Conservation (phyloP, 2,797 vertebrate genomes). For the Tauraco hartlaubi region DNA sequence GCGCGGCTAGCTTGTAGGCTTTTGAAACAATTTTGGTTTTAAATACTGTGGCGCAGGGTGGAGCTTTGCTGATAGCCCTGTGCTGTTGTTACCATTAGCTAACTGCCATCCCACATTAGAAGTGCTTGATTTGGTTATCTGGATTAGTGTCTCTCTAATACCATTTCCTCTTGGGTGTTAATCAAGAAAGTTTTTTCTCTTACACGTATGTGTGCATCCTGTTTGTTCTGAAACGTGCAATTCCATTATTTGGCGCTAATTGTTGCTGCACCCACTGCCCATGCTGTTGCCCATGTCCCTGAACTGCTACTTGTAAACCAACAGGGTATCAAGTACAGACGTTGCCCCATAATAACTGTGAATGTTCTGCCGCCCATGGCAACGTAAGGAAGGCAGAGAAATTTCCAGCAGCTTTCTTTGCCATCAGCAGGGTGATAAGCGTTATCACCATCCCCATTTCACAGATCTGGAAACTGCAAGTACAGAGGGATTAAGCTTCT, state of each 20-base stretch:
- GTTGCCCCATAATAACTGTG: neutral
- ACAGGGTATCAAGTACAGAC: neutral
- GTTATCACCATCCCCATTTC: neutral
- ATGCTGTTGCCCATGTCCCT: neutral
- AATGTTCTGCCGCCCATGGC: neutral
- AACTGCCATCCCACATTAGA: neutral
- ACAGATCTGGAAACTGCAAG: neutral
- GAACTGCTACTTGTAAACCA: neutral
- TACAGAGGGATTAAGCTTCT: slow-evolving; percentile 11
- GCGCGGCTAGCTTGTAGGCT: neutral
- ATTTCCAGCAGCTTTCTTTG: neutral
- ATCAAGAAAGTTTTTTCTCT: neutral
- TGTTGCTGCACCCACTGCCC: neutral
- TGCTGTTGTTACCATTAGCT: neutral
- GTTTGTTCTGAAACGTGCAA: neutral
- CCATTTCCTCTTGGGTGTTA: slow-evolving; percentile 8
- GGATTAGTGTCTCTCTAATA: neutral
- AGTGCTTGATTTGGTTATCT: neutral
- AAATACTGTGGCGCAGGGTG: neutral
- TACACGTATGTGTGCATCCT: neutral
- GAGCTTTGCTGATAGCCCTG: neutral
- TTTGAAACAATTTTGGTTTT: neutral
- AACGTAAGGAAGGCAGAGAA: neutral
- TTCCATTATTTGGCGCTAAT: neutral
- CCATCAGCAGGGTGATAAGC: neutral